These are phyloP conservation scores for Arctopsyche grandis DNA, from an alignment of 1,140 invertebrate species.

Conservation along the genomic window DNA sequence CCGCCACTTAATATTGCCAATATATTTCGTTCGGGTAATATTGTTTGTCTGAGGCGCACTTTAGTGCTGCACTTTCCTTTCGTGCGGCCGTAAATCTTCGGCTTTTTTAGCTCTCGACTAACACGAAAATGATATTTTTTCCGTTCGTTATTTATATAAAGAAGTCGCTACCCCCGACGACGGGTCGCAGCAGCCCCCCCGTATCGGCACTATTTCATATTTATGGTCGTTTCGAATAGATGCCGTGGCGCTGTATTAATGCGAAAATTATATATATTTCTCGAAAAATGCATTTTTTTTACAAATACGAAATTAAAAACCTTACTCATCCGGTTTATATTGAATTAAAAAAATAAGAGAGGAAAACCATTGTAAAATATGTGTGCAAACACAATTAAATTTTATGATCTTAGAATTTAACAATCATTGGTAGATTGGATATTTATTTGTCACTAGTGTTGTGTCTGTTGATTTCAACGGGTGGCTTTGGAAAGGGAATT, in stretches of 20 bases:
- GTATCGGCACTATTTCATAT: constrained; percentile 27
- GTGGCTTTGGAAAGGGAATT: too few species aligned
- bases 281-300: background rate
- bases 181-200: too few species aligned
- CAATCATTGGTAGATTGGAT: too few species aligned
- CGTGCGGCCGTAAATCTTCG: background rate
- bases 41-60: constrained; percentile 50
- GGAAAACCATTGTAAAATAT: too few species aligned
- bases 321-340: too few species aligned
- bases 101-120: constrained; percentile 23
- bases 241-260: constrained; percentile 11
- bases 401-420: too few species aligned
- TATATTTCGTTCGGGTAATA: constrained; percentile 35
- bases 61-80: constrained; percentile 39
- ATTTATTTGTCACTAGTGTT: too few species aligned
- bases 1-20: constrained; percentile 32
- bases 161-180: background rate
- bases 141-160: background rate
- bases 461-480: too few species aligned
- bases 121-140: constrained; percentile 30
- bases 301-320: background rate
- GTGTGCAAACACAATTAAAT: too few species aligned
- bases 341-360: too few species aligned
- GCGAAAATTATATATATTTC: constrained; percentile 24
- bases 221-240: constrained; percentile 6